Conservation (phyloP, 2,797 vertebrate genomes). For the Cossypha dichroa region DNA sequence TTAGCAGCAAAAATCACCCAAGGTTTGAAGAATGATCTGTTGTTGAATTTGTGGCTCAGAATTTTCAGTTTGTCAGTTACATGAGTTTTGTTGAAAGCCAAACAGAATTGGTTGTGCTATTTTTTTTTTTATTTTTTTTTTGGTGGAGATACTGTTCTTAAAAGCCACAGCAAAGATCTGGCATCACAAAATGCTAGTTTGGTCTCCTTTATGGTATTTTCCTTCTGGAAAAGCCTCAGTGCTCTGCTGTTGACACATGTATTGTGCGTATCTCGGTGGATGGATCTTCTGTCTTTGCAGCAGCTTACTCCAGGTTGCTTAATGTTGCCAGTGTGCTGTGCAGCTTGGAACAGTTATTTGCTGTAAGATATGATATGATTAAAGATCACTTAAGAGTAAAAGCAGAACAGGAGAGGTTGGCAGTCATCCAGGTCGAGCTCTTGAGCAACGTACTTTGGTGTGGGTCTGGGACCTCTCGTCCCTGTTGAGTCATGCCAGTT, state of each 20-base stretch:
- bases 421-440: background rate
- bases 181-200: background rate
- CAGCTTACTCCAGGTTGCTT: background rate
- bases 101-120: background rate
- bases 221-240: background rate
- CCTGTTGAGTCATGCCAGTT: background rate
- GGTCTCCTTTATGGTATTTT: background rate
- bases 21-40: slow-evolving; percentile 72
- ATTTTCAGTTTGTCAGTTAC: background rate
- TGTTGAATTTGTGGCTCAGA: background rate
- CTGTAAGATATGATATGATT: background rate
- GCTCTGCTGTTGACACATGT: fast-evolving
- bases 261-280: background rate
- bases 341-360: background rate
- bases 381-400: background rate
- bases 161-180: background rate
- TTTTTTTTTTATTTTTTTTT: background rate
- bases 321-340: background rate
- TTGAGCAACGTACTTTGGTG: background rate
- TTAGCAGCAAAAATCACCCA: slow-evolving; percentile 93
- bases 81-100: background rate
- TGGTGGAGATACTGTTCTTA: background rate
- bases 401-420: background rate
- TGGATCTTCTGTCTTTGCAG: background rate
- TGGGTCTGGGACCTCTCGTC: background rate